Conservation (phyloP, 2,888 invertebrate genomes). For the Unio delphinus region DNA sequence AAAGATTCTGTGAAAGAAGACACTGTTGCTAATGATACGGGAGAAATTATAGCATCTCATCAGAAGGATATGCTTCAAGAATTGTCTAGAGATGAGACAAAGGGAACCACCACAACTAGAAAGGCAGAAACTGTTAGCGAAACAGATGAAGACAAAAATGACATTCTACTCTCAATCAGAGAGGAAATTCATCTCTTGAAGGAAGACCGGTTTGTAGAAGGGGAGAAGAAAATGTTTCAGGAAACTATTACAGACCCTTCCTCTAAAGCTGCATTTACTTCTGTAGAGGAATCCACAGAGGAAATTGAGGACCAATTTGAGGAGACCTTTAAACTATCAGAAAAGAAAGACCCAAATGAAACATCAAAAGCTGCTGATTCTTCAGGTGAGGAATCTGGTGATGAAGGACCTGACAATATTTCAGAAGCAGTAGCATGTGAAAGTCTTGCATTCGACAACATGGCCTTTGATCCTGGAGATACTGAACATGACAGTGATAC, state of each 20-base stretch:
- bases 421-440: slow-evolving; percentile 14
- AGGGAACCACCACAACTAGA: slow-evolving; percentile 1
- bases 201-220: too few species aligned
- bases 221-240: too few species aligned
- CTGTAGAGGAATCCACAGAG: too few species aligned
- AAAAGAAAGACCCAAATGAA: slow-evolving; percentile 5
- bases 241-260: too few species aligned
- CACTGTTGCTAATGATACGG: slow-evolving; percentile 2
- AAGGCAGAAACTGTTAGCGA: not conserved
- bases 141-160: too few species aligned
- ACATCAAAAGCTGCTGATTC: not conserved
- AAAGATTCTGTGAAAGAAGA: slow-evolving; percentile 1
- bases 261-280: too few species aligned
- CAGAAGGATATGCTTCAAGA: slow-evolving; percentile 37
- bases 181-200: too few species aligned
- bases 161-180: too few species aligned
- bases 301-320: too few species aligned
- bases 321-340: not conserved
- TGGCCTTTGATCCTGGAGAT: slow-evolving; percentile 69
- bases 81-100: slow-evolving; percentile 16
- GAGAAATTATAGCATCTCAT: slow-evolving; percentile 9
- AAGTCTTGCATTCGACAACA: slow-evolving; percentile 71
- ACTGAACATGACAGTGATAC: slow-evolving; percentile 31
- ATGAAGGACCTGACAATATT: slow-evolving; percentile 10
- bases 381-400: slow-evolving; percentile 10